These are phyloP conservation scores for Falcunculus frontatus DNA, from an alignment of 2,113 vertebrate species.

Conservation along the genomic window DNA sequence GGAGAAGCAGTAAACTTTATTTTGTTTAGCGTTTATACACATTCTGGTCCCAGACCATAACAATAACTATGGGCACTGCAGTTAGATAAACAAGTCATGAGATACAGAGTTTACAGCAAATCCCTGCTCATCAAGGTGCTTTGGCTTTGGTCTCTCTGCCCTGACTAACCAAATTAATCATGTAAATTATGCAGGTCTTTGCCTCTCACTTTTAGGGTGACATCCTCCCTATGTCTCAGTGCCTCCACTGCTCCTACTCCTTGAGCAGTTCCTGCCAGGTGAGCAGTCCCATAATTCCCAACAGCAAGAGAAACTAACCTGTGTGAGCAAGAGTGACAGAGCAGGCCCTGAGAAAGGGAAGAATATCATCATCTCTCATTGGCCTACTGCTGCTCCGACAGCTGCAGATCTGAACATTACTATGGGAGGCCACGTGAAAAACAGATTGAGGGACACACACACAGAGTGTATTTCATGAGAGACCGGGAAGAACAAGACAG, in stretches of 20 bases:
- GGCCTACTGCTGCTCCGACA: background rate
- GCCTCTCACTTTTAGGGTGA: accelerated
- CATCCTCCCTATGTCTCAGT: background rate
- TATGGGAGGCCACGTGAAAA: background rate
- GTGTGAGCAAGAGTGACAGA: background rate
- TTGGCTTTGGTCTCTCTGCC: background rate
- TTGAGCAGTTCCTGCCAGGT: background rate
- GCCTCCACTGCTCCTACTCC: background rate
- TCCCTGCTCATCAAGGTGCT: background rate
- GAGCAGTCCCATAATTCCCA: background rate
- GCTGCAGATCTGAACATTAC: background rate
- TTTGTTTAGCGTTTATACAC: background rate
- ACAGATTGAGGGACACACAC: background rate
- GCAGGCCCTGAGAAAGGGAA: background rate
- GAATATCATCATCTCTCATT: background rate
- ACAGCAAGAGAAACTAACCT: background rate
- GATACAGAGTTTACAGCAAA: background rate
- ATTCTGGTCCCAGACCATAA: background rate
- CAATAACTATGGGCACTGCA: background rate
- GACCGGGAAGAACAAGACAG: background rate
- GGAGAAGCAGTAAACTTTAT: background rate
- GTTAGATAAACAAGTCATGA: background rate
- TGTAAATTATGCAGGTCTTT: background rate
- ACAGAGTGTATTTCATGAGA: background rate
- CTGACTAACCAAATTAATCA: background rate